Conservation (phyloP, 2,797 vertebrate species). For the Benthosema pterotum region DNA sequence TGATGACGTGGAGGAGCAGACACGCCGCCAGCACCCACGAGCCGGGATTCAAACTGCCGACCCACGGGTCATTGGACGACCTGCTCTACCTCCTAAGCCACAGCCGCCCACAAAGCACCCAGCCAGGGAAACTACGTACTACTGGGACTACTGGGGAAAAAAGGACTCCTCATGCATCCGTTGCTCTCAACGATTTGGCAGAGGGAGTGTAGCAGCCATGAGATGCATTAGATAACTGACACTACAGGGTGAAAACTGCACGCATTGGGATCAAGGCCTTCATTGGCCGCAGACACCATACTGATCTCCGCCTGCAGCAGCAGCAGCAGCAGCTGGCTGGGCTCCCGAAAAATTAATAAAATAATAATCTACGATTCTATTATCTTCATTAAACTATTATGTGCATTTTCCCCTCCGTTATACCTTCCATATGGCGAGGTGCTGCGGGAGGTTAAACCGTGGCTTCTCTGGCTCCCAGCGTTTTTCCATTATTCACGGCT, state of each 20-base stretch:
- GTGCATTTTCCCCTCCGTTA: constrained; percentile 46
- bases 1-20: too few relatives aligned
- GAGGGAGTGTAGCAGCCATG: too few relatives aligned
- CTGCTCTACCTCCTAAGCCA: too few relatives aligned
- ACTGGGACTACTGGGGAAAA: too few relatives aligned
- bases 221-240: too few relatives aligned
- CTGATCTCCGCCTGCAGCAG: constrained; percentile 34
- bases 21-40: too few relatives aligned
- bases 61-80: too few relatives aligned
- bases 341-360: neutral
- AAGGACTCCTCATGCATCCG: too few relatives aligned
- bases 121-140: too few relatives aligned
- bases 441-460: constrained; percentile 49
- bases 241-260: constrained; percentile 10
- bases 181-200: too few relatives aligned
- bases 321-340: constrained; percentile 13
- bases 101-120: too few relatives aligned
- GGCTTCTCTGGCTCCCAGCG: constrained; percentile 44
- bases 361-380: constrained; percentile 46
- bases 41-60: too few relatives aligned
- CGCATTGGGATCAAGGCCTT: constrained; percentile 41
- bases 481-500: constrained; percentile 71
- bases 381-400: constrained; percentile 55
- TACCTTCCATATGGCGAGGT: constrained; percentile 38
- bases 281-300: constrained; percentile 31